Evolutionary conservation across 2,888 invertebrate genomes (phyloP), one percentile per base, ranked within the genome.

Genomic region (Ethmia dodecea): DNA sequence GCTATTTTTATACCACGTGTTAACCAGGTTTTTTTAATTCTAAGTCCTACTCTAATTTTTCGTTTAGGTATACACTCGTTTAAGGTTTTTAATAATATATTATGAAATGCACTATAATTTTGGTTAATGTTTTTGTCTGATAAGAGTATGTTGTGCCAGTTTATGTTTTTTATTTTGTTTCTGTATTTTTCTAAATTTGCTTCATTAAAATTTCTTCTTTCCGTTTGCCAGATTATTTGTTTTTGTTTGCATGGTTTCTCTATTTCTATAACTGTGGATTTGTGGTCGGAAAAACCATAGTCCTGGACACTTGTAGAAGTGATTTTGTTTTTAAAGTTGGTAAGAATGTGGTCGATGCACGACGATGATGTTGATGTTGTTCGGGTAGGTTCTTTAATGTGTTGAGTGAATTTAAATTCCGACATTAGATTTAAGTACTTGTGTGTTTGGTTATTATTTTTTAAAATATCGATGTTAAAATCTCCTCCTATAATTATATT

Each of bases 371-470:
- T 24, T 8, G 6, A 5, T 3, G 24, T 24, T 3, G n/a, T n/a
- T 24, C 24, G 5, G n/a, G 24, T 24, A n/a, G 24, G 6, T n/a
- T 24, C 24, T 24, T 24, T 24, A n/a, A 24, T n/a, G 3, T 3
- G 5, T 24, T 24, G 24, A n/a, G 5, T 3, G 6, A 18, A 18
- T 3, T 18, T 18, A 6, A 18, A 11, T 11, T 37, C 28, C 22
- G 37, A 27, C 34, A 38, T 38, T 10, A 39, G n/a, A 9, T 35
- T 26, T 39, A 11, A 26, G 28, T 31, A 9, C 28, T 5, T 26
- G n/a, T 10, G n/a, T 10, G 2, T 10, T 5, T n/a, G 5, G n/a
- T 26, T 5, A 11, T 10, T 26, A 11, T 10, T 26, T 10, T n/a
- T 10, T 3, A 26, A 5, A 26, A 26, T 11, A 5, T 26, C 27